Base-by-base conservation (phyloP, 2,113 vertebrate species). In the Copsychus sechellarum region DNA sequence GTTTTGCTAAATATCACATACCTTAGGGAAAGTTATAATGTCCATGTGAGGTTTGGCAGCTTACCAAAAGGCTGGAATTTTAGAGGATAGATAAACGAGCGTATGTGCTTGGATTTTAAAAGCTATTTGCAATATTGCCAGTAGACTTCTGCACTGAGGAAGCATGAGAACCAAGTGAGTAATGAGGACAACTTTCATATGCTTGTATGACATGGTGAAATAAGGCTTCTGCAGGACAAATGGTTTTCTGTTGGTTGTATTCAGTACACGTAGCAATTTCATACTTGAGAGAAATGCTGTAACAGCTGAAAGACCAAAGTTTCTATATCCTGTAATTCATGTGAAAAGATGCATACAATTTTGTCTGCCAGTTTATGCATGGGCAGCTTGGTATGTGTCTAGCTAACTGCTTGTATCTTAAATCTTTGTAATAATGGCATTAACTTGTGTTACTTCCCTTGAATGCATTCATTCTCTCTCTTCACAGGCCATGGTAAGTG, bases 401-500 rank as follows among this genome's bases (percentile, higher is more conserved):
- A 91, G 42, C 31, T 71, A 50, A 76, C n/a, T 69, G 73, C 91
- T 80, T 91, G 12, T 86, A 12, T 81, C 79, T 72, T 73, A 43
- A 57, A 36, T 88, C 64, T 74, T 57, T 19, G 28, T 56, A 82
- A 50, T 67, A 78, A 91, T 76, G 72, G 81, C 97, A 98, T 98
- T 98, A 98, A 98, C 97, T 65, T 94, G 58, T 98, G 96, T 95
- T 97, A 97, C 98, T 98, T 99, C 97, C 98, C 97, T 99, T 98
- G 97, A 98, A 98, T 96, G 99, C 99, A 96, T 97, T 97, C 98
- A 95, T 94, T 98, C 97, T 98, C 97, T 98, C 97, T 98, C 97
- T 98, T 97, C 90, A 94, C 98, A 99, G 99, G 99, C 99, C 95
- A 99, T 99, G 99, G 99, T 99, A 99, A 99, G 99, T 99, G 95